These are phyloP conservation scores for Bubo blakistoni DNA, from an alignment of 2,113 vertebrate genomes.

Conservation along the genomic window DNA sequence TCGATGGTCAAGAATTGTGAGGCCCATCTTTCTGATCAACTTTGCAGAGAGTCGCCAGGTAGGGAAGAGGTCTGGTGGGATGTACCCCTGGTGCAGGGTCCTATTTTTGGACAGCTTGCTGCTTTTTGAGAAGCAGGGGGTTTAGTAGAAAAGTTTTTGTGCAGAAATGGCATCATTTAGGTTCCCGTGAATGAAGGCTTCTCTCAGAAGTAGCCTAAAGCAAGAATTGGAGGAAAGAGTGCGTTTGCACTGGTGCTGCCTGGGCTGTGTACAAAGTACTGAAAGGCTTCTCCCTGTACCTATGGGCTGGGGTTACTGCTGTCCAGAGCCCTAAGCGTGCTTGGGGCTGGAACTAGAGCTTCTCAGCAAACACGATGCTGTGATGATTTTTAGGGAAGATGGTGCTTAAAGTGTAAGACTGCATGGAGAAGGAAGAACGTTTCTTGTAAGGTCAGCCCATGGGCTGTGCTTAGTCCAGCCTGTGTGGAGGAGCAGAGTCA, in stretches of 20 bases:
- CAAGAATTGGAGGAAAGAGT: neutral
- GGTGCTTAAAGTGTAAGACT: accelerated
- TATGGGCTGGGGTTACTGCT: neutral
- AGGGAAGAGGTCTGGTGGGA: neutral
- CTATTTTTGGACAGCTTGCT: neutral
- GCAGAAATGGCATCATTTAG: neutral
- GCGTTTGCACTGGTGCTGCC: neutral
- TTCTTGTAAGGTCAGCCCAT: neutral
- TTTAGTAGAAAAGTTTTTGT: neutral
- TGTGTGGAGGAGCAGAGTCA: neutral
- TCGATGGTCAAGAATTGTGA: conserved; percentile 86
- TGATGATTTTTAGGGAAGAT: neutral
- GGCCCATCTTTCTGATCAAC: conserved; percentile 90
- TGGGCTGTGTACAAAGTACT: neutral
- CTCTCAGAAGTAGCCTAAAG: neutral
- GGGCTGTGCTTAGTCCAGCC: neutral
- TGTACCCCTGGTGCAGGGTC: neutral
- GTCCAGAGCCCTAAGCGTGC: neutral
- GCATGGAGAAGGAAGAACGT: neutral
- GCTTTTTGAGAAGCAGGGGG: neutral
- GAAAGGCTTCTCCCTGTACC: neutral
- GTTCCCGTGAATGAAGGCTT: neutral
- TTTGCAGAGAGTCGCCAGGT: conserved; percentile 92
- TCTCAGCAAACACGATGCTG: neutral
- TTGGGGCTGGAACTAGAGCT: neutral